A percentile compares a stretch with the other conserved stretches of the same genome.
Conservation (phyloP, 2,797 vertebrate genomes). For the Acanthopagrus latus region DNA sequence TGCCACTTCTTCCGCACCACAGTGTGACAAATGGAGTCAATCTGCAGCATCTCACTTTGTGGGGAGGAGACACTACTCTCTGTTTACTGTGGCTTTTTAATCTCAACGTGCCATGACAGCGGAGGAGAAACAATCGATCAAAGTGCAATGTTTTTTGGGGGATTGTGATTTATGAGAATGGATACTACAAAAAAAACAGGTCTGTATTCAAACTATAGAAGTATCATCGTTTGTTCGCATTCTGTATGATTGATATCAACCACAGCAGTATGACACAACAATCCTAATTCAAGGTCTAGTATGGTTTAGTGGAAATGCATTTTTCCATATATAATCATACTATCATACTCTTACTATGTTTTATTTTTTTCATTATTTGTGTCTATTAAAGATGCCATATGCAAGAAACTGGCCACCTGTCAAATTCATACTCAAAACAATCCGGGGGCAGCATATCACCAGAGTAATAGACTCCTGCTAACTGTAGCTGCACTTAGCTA, state of each 20-base stretch:
- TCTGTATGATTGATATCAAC: background rate
- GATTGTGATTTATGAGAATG: background rate
- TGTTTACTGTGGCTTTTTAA: slow-evolving; percentile 2
- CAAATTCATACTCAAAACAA: too few species aligned
- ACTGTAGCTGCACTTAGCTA: too few species aligned
- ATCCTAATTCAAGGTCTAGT: background rate
- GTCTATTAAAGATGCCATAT: too few species aligned
- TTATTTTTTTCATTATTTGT: too few species aligned
- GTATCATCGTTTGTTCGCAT: background rate
- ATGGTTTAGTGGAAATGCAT: too few species aligned
- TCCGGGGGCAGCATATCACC: too few species aligned
- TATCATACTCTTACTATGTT: too few species aligned
- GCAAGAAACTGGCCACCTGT: too few species aligned
- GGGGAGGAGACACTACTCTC: background rate
- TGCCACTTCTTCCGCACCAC: slow-evolving; percentile 35
- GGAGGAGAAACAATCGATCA: slow-evolving; percentile 1
- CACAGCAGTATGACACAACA: background rate
- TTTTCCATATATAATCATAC: too few species aligned
- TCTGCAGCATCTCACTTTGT: slow-evolving; percentile 10
- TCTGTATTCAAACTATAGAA: background rate
- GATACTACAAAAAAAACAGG: background rate
- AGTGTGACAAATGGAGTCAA: slow-evolving; percentile 41
- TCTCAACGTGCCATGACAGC: background rate
- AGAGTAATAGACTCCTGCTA: too few species aligned
- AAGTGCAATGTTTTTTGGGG: background rate